Percentiles rank a stretch among this genome's conserved stretches.
These are phyloP conservation scores for Drosophila nebulosa DNA, from an alignment of 1,140 invertebrate genomes.

Conservation along the genomic window DNA sequence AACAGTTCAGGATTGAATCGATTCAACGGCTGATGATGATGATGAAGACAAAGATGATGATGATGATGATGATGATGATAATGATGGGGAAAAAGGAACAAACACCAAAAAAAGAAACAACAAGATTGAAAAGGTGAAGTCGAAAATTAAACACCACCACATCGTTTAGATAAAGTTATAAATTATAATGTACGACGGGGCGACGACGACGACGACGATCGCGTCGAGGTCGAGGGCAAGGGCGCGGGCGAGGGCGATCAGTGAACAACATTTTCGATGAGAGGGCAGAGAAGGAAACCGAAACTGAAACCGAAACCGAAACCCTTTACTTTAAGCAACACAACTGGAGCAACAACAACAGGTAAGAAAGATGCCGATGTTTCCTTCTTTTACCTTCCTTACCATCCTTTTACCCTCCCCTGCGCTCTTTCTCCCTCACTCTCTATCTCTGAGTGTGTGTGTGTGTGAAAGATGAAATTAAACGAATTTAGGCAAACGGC, in stretches of 20 bases:
- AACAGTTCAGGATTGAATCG: conserved; percentile 66
- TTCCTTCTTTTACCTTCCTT: not conserved
- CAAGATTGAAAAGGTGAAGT: conserved; percentile 76
- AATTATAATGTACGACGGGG: conserved; percentile 68
- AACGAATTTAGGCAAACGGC: conserved; percentile 79
- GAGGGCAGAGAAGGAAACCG: no score
- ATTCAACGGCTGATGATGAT: conserved; percentile 31
- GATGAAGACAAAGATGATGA: conserved; percentile 7
- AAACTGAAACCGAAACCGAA: conserved; percentile 38
- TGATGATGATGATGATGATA: conserved; percentile 23
- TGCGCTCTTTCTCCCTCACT: not conserved
- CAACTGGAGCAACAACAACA: conserved; percentile 20
- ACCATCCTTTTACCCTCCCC: not conserved
- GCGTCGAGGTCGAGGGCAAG: not conserved
- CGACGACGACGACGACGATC: conserved; percentile 25
- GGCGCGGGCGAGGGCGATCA: conserved; percentile 66
- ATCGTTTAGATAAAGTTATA: conserved; percentile 80
- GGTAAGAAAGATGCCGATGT: conserved; percentile 17
- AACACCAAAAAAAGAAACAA: conserved; percentile 32
- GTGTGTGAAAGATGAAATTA: conserved; percentile 60
- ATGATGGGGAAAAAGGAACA: conserved; percentile 12
- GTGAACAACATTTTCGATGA: conserved; percentile 20
- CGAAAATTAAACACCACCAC: conserved; percentile 79
- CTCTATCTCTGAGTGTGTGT: conserved; percentile 6
- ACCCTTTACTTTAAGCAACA: conserved; percentile 39